Conservation (phyloP, 2,113 vertebrate genomes). For the Sterna hirundo region DNA sequence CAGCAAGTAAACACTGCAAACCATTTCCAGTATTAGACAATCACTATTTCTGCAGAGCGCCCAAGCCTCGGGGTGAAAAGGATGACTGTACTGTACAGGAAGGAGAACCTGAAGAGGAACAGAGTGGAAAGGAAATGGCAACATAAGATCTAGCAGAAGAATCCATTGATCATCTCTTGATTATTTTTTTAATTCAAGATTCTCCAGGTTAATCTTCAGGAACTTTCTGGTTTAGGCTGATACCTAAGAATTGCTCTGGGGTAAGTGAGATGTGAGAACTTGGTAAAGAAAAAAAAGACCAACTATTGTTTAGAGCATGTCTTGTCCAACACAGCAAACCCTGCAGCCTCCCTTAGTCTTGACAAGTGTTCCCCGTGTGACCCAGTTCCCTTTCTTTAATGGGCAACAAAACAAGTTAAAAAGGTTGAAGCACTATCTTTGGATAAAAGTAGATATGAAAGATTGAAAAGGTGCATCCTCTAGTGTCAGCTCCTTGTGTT, state of each 20-base stretch:
- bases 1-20: not conserved
- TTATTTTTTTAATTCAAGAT: not conserved
- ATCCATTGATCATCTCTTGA: not conserved
- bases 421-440: not conserved
- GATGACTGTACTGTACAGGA: not conserved
- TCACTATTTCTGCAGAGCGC: slow-evolving; percentile 31
- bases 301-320: not conserved
- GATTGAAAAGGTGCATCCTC: not conserved
- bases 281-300: not conserved
- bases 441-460: not conserved
- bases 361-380: not conserved
- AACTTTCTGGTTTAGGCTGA: not conserved
- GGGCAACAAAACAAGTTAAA: not conserved
- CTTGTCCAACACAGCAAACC: not conserved
- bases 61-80: not conserved
- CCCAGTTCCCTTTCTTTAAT: not conserved
- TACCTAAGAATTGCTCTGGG: not conserved
- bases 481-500: not conserved
- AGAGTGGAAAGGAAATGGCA: not conserved
- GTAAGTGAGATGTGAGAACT: not conserved
- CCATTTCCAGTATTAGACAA: not conserved
- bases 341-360: not conserved
- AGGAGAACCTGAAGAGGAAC: slow-evolving; percentile 16
- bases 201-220: not conserved
- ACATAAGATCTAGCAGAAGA: not conserved